Evolutionary conservation across 2,888 invertebrate species (phyloP), one percentile per base, ranked within the genome.

Genomic region (Eulithis testata): DNA sequence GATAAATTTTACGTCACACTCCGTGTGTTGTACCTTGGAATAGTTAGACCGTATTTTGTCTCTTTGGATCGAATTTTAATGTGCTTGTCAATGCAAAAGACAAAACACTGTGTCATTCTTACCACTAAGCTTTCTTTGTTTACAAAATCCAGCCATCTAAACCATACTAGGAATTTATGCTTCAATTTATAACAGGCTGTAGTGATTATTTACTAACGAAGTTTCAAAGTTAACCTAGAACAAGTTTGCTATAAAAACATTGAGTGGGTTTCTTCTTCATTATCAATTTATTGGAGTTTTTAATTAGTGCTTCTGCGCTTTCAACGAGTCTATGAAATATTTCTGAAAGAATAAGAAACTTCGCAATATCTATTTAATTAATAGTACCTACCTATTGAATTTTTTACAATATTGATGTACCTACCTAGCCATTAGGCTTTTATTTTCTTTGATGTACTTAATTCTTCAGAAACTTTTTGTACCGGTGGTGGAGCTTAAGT

Each of bases 231-330:
- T 53, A 43, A 45, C 4, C 9, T 9, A 55, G 31, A 55, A 54
- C 53, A 59, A 54, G 21, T 40, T 57, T 60, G 21, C 53, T 53
- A 44, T 57, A 63, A 65, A 66, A 60, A 54, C 51, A 52, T 56
- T 50, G n/a, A 40, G 36, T 54, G 45, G 45, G 49, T 58, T 56
- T 65, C 60, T 43, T 52, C 60, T 58, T 60, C 56, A 60, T 63
- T 60, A 68, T 66, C 61, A 69, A 66, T 65, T 72, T 62, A 64
- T 52, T 63, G 50, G 55, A 70, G 58, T 60, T 67, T 65, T 60
- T 60, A 60, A 63, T 68, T 57, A 66, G 59, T 56, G 12, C 61
- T 61, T 67, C 14, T 7, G 45, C 53, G 54, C 49, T 59, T 53
- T 63, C 59, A 50, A 52, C 14, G 57, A 62, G 57, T 63, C 63